A percentile compares a stretch with the other conserved stretches of the same genome.
These are phyloP conservation scores for Odocoileus virginianus DNA, from an alignment of 2,113 vertebrate species.

Conservation along the genomic window DNA sequence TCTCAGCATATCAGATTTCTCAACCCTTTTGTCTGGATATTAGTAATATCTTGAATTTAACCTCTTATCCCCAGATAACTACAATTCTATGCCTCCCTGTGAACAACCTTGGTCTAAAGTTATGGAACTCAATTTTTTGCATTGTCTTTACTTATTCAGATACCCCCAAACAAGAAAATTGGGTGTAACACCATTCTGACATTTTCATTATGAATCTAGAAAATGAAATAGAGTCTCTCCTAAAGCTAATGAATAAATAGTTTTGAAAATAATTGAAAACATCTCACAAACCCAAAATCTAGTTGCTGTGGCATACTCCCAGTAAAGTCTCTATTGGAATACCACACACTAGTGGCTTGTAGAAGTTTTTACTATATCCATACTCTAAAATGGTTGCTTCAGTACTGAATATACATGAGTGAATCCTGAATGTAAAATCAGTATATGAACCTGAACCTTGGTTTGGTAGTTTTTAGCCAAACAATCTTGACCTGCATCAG, in stretches of 20 bases:
- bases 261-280: neutral
- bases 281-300: neutral
- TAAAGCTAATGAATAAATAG: neutral
- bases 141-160: neutral
- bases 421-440: neutral
- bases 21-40: neutral
- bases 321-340: neutral
- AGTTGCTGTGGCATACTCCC: neutral
- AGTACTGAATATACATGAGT: neutral
- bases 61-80: neutral
- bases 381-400: neutral
- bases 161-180: neutral
- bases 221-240: neutral
- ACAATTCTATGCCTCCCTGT: accelerated
- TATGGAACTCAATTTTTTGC: neutral
- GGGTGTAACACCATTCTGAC: neutral
- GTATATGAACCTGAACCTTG: neutral
- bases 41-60: neutral
- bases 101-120: neutral
- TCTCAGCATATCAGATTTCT: neutral
- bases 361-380: neutral
- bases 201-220: neutral
- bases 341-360: neutral
- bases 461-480: neutral
- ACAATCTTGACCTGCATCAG: neutral